A percentile compares a stretch with the other conserved stretches of the same genome.
Conservation (phyloP, 2,113 vertebrate species). For the Mobula birostris region DNA sequence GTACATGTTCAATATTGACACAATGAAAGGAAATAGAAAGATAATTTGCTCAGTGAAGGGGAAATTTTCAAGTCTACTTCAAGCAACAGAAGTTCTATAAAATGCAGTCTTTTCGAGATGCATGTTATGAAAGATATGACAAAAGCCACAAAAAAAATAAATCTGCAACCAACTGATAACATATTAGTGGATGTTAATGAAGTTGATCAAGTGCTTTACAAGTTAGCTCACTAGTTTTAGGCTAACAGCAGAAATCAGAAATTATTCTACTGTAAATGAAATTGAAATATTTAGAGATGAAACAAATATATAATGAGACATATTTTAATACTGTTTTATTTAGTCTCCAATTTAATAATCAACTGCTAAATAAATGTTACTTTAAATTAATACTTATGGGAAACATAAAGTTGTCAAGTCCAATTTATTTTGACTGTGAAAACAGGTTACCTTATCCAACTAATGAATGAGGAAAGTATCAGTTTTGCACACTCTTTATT, state of each 20-base stretch:
- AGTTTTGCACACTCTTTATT: neutral
- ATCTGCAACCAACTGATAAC: neutral
- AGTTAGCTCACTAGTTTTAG: neutral
- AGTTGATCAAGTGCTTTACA: neutral
- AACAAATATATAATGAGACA: neutral
- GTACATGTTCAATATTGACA: neutral
- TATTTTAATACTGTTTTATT: neutral
- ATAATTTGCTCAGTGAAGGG: neutral
- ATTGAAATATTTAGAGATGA: neutral
- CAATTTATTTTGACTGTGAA: neutral
- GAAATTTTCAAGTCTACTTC: neutral
- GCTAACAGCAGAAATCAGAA: neutral
- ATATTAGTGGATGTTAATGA: slow-evolving; percentile 6
- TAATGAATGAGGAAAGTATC: neutral
- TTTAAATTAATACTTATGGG: neutral
- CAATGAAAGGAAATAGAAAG: neutral
- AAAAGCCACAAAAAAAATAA: neutral
- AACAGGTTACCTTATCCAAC: neutral
- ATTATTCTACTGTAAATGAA: neutral
- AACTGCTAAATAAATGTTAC: neutral
- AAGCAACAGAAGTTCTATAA: neutral
- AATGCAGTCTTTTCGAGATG: neutral
- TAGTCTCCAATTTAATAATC: neutral
- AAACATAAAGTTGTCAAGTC: neutral
- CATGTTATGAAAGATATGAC: neutral